A percentile compares a stretch with the other conserved stretches of the same genome.
Conservation (phyloP, 2,888 invertebrate genomes). For the Crioceris asparagi region DNA sequence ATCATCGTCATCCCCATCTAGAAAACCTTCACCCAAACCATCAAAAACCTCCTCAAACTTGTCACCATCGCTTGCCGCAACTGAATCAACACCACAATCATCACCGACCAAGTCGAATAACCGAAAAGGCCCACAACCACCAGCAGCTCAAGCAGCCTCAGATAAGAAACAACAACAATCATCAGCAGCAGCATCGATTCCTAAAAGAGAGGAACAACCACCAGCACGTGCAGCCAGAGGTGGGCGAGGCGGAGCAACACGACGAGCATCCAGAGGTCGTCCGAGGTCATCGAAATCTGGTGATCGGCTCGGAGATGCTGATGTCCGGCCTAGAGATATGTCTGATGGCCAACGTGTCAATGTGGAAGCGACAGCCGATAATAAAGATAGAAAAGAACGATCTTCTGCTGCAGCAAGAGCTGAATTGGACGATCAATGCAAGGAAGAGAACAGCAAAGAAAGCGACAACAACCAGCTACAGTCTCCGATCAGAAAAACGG, state of each 20-base stretch:
- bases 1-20: slow-evolving; percentile 15
- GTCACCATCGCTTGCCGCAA: slow-evolving; percentile 17
- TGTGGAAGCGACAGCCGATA: slow-evolving; percentile 34
- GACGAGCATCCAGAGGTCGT: slow-evolving; percentile 24
- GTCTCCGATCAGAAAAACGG: slow-evolving; percentile 51
- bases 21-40: slow-evolving; percentile 14
- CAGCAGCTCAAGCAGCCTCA: slow-evolving; percentile 12
- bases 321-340: slow-evolving; percentile 54
- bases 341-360: slow-evolving; percentile 46
- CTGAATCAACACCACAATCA: slow-evolving; percentile 12
- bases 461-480: slow-evolving; percentile 49
- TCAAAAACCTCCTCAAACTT: slow-evolving; percentile 17
- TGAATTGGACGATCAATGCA: slow-evolving; percentile 14
- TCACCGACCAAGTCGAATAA: too few relatives aligned
- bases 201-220: slow-evolving; percentile 8
- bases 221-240: slow-evolving; percentile 12
- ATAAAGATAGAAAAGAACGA: slow-evolving; percentile 32
- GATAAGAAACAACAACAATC: too few relatives aligned
- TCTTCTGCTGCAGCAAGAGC: slow-evolving; percentile 30
- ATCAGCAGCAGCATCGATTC: background rate
- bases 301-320: slow-evolving; percentile 58
- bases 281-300: slow-evolving; percentile 36
- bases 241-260: slow-evolving; percentile 18
- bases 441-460: slow-evolving; percentile 34
- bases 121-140: slow-evolving; percentile 14